Evolutionary conservation across 2,797 vertebrate genomes (phyloP).

Genomic region (Sphenodon punctatus): DNA sequence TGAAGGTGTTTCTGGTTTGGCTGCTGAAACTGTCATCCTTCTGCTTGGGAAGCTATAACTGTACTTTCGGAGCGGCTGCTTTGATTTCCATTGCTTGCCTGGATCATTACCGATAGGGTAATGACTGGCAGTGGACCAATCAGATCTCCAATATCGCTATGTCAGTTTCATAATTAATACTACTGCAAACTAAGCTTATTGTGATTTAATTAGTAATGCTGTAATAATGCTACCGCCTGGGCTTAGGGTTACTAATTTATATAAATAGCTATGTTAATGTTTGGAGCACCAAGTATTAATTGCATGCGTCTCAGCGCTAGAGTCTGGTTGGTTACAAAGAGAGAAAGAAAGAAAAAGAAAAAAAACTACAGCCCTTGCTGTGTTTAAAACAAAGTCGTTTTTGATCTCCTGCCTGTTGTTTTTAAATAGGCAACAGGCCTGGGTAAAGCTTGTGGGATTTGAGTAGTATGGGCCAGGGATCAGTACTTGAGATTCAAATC

Average conservation of each 20-base stretch:
- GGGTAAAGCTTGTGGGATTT: conserved; percentile 62
- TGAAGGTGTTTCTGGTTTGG: background rate
- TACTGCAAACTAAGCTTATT: conserved; percentile 66
- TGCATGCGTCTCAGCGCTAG: conserved; percentile 45
- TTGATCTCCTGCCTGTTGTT: conserved; percentile 61
- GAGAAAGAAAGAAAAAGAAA: conserved; percentile 8
- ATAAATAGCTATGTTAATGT: conserved; percentile 68
- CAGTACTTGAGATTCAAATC: conserved; percentile 69
- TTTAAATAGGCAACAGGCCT: conserved; percentile 61
- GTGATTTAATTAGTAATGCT: conserved; percentile 71
- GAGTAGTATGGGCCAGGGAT: conserved; percentile 58
- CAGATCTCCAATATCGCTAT: conserved; percentile 53
- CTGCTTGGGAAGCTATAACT: background rate
- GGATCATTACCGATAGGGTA: conserved; percentile 46
- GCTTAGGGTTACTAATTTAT: conserved; percentile 70
- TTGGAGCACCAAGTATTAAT: conserved; percentile 67
- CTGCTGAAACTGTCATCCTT: background rate
- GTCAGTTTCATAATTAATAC: conserved; percentile 66
- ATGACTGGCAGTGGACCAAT: conserved; percentile 57
- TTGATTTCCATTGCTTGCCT: conserved; percentile 46
- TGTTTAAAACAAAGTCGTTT: background rate
- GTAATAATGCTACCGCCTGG: conserved; percentile 59
- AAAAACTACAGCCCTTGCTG: conserved; percentile 46
- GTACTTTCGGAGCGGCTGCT: background rate
- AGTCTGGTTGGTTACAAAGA: conserved; percentile 30